Conservation (phyloP, 2,113 vertebrate genomes). For the Brachyhypopomus gauderio region DNA sequence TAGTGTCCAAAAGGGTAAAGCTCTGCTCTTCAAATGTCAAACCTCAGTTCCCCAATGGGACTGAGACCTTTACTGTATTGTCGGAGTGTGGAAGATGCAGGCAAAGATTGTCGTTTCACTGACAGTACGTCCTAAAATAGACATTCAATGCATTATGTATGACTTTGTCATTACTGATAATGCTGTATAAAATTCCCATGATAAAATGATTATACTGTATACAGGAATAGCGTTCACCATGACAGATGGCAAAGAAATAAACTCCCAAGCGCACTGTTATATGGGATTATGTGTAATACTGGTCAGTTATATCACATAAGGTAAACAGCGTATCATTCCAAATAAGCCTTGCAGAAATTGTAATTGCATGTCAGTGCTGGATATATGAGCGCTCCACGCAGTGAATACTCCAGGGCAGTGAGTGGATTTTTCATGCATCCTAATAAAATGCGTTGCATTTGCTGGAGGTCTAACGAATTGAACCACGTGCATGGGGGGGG, state of each 20-base stretch:
- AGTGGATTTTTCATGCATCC: neutral
- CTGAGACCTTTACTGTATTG: slow-evolving; percentile 41
- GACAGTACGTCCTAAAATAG: slow-evolving; percentile 33
- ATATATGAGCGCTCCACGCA: slow-evolving; percentile 14
- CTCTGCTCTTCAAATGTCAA: slow-evolving; percentile 38
- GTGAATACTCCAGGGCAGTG: neutral
- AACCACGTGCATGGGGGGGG: neutral
- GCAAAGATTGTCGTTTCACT: slow-evolving; percentile 29
- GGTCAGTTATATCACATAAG: neutral
- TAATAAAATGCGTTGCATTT: neutral
- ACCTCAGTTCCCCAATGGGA: slow-evolving; percentile 14
- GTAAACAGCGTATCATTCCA: slow-evolving; percentile 20
- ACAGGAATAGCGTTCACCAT: neutral
- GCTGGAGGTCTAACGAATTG: slow-evolving; percentile 5
- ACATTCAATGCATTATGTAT: slow-evolving; percentile 24
- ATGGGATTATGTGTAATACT: neutral
- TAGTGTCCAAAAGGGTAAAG: neutral
- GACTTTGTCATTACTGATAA: slow-evolving; percentile 11
- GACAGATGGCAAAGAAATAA: neutral
- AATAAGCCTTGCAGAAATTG: slow-evolving; percentile 15
- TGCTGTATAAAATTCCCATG: neutral
- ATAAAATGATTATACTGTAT: neutral
- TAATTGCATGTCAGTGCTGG: slow-evolving; percentile 22
- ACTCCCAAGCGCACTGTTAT: neutral
- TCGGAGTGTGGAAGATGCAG: slow-evolving; percentile 31